Percentiles rank a stretch among this genome's conserved stretches.
phyloP scores from a whole-genome alignment of 1,140 invertebrate species.

The Solenopsis fugax region DNA sequence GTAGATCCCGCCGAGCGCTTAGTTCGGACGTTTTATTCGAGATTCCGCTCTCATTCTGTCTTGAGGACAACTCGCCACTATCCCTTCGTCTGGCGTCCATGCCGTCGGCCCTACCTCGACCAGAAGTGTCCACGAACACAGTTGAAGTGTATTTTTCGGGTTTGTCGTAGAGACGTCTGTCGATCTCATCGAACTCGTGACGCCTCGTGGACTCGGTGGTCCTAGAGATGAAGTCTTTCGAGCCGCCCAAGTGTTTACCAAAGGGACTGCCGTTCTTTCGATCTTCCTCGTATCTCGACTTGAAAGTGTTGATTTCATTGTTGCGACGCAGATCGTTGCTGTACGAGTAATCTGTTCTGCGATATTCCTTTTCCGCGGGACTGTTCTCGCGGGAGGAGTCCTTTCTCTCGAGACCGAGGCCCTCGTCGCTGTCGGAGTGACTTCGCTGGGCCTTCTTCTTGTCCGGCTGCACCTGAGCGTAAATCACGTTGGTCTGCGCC shows the following conservation, averaged over 20 bases:
- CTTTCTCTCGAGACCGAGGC: constrained; percentile 90
- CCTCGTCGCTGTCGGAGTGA: constrained; percentile 92
- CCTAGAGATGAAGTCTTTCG: constrained; percentile 73
- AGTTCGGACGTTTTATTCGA: constrained; percentile 87
- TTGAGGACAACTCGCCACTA: constrained; percentile 75
- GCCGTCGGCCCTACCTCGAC: constrained; percentile 89
- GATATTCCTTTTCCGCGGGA: constrained; percentile 84
- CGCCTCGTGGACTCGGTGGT: constrained; percentile 69
- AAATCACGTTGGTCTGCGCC: constrained; percentile 88
- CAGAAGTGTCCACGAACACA: constrained; percentile 86
- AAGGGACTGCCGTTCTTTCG: constrained; percentile 73
- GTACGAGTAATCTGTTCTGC: constrained; percentile 80
- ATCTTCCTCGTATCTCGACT: constrained; percentile 79
- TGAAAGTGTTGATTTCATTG: constrained; percentile 83
- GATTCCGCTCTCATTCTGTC: constrained; percentile 70
- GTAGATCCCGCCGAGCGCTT: constrained; percentile 90
- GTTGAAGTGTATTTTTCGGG: constrained; percentile 84
- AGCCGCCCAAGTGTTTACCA: constrained; percentile 64
- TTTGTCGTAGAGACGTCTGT: constrained; percentile 79
- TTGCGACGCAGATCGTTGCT: constrained; percentile 79
- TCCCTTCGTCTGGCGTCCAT: constrained; percentile 89
- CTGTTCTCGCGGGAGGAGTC: constrained; percentile 85
- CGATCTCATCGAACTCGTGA: constrained; percentile 81
- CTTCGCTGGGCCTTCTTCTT: constrained; percentile 87
- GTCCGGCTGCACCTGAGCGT: constrained; percentile 91